Conservation (phyloP, 2,113 vertebrate species). For the Leucoraja erinaceus region DNA sequence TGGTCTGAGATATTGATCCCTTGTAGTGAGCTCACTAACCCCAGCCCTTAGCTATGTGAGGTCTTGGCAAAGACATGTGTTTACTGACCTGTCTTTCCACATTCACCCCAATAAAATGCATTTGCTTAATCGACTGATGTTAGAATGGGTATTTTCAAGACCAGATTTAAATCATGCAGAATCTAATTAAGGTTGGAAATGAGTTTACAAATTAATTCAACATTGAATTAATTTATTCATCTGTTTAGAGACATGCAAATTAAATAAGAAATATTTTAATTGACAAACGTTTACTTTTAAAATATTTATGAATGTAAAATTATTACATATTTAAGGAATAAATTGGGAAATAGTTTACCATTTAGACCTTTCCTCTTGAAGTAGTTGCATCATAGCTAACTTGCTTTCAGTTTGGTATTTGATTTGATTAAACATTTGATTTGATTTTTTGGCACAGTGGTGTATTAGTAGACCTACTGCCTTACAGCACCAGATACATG, state of each 20-base stretch:
- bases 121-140: neutral
- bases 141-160: neutral
- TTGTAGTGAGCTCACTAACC: neutral
- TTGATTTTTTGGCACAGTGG: too few species aligned
- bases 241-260: constrained; percentile 8
- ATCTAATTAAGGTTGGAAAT: constrained; percentile 18
- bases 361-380: neutral
- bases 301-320: constrained; percentile 20
- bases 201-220: constrained; percentile 17
- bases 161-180: constrained; percentile 2
- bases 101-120: neutral
- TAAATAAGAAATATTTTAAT: constrained; percentile 25
- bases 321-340: neutral
- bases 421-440: neutral
- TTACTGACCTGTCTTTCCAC: neutral
- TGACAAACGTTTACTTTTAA: constrained; percentile 17
- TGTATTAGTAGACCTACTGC: too few species aligned
- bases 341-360: neutral
- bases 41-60: neutral
- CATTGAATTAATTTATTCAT: constrained; percentile 7
- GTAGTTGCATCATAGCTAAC: neutral
- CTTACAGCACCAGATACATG: too few species aligned
- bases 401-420: neutral
- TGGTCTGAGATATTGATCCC: neutral
- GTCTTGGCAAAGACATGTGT: neutral